Base-by-base conservation (phyloP, 1,140 invertebrate genomes). In the Drosophila pectinifera region DNA sequence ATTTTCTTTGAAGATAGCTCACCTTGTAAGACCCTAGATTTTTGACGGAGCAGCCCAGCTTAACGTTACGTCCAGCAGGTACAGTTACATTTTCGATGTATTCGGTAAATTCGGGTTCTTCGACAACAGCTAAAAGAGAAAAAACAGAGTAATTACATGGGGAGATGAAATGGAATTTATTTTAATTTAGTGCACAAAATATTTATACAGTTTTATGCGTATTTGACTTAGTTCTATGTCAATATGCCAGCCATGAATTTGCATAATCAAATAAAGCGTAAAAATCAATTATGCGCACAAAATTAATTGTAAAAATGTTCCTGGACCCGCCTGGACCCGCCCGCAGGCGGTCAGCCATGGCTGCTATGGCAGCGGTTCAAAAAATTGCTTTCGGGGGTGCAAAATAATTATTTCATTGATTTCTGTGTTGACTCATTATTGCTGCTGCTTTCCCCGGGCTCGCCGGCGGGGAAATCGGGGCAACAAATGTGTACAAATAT, bases 11-110 rank as follows among this genome's bases (percentile, higher is more conserved):
- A n/a, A n/a, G n/a, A n/a, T n/a, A n/a, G n/a, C n/a, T n/a, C n/a
- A n/a, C 96, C 95, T 96, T 97, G 90, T 96, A 97, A 11, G 95
- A 95, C 57, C 97, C 97, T 20, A 98, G 94, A 93, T 98, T 97
- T 91, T 97, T 97, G 43, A 98, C 97, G 10, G 96, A 96, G 92
- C 97, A 98, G 8, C 97, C 96, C 73, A 98, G 94, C 90, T 96
- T 96, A 43, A 98, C 96, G 86, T 95, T 97, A 63, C 97, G 94
- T 65, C 97, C 97, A 53, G 96, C 96, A 69, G 96, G 95, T 78
- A 95, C 95, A 62, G 95, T 95, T 80, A 95, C 94, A 91, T 95
- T 95, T 92, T 95, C 94, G 79, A 95, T 95, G 65, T 95, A 94
- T 90, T 95, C 95, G 28, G 94, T 95, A 92, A 95, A 95, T 92